A percentile compares a stretch with the other conserved stretches of the same genome.
phyloP scores from a whole-genome alignment of 2,797 vertebrate genomes.

The Melanotaenia trifasciata region DNA sequence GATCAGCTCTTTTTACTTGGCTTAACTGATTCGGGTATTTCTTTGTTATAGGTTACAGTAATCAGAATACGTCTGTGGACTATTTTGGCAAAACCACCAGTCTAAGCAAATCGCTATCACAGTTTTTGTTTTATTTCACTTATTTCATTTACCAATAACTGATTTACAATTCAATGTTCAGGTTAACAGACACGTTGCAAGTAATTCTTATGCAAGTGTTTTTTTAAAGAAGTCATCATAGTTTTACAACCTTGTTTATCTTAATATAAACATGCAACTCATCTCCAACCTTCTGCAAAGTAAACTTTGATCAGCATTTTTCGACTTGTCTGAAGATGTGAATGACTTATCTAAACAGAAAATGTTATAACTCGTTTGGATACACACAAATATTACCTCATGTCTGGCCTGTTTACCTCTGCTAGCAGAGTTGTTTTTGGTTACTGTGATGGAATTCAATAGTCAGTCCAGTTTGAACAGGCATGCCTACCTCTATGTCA shows the following conservation, averaged over 20 bases:
- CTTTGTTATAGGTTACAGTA: background rate
- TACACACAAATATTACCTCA: constrained; percentile 4
- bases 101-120: background rate
- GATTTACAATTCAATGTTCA: too few relatives aligned
- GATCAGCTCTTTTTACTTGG: background rate
- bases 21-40: background rate
- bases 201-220: too few relatives aligned
- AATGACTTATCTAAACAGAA: background rate
- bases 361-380: constrained; percentile 13
- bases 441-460: constrained; percentile 11
- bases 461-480: constrained; percentile 8
- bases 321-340: background rate
- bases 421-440: constrained; percentile 29
- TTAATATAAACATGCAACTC: background rate
- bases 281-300: background rate
- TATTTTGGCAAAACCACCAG: background rate
- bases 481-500: constrained; percentile 91
- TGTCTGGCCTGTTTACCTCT: background rate
- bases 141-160: background rate
- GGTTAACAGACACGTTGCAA: too few relatives aligned
- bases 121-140: background rate
- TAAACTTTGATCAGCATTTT: constrained; percentile 3
- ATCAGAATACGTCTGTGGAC: background rate
- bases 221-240: background rate
- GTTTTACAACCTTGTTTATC: background rate